Evolutionary conservation across 2,888 invertebrate species (phyloP), one percentile per base, ranked within the genome.

Genomic region (Mantis religiosa): DNA sequence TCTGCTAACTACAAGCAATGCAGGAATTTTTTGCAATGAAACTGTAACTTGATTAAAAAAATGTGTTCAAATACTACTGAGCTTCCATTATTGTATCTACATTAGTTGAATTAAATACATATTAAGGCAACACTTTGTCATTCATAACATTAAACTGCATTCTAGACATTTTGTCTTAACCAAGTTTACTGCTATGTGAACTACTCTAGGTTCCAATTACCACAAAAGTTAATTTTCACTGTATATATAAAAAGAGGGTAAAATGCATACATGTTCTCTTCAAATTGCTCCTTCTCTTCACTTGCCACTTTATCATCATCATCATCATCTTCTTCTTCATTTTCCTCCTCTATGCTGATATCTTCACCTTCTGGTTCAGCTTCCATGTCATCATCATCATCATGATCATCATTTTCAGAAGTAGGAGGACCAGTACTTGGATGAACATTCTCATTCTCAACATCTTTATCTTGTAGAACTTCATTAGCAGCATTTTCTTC

Each of bases 291-390:
- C 30, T 93, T 93, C 15, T 71, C 54, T 71, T 71, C 20, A 71
- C 20, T 71, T 25, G 25, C 20, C 20, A 3, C 6, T 14, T 54
- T 2, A 54, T 34, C 34, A 4, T 34, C 34, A 34, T 8, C 34
- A n/a, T n/a, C n/a, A 34, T 34, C 4, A 34, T 93, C 93, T 90
- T 93, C 94, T 28, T 95, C 95, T 91, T 95, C 96, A 28, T 94
- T 95, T 89, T 94, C 84, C 94, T 84, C 25, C 71, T 88, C 71
- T 27, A 71, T 34, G 54, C 83, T 34, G 88, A 28, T 89, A 83
- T 47, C 54, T 83, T 41, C 88, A 54, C 71, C 41, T 9, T 84
- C 30, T 47, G 82, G 30, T 30, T 84, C 84, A 30, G 25, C 28
- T 30, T 84, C 54, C 54, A 71, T 30, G 1, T 84, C 84, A 84